Base-by-base conservation (phyloP, 2,797 vertebrate genomes). In the Acomys russatus region DNA sequence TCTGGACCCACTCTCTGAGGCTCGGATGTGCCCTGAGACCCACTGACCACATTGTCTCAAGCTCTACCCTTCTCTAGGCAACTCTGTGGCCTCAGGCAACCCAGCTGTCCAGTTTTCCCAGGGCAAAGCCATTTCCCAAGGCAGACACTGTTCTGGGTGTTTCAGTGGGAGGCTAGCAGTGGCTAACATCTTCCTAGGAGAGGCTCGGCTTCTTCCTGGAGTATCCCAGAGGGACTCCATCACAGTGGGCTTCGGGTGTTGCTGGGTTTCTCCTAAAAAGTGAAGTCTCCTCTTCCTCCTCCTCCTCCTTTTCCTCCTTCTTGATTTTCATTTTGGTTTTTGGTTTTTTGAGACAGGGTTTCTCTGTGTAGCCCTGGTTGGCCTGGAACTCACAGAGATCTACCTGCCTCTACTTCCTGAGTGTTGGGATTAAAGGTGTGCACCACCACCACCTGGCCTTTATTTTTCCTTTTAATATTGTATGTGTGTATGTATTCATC, bases 161-260 rank as follows among this genome's bases (percentile, higher is more conserved):
- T 51, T 8, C 91, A 1, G 5, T 15, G 56, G 22, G 25, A 76
- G 4, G 33, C 76, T 30, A 3, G 22, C 76, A 10, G 92, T 23
- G 23, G n/a, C 56, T 51, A 1, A 8, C 8, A 11, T 59, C 78
- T 59, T 80, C 35, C 6, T 2, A 20, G 22, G 70, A 63, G 56
- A 44, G 6, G 59, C 17, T 4, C 0, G 0, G 49, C 59, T 63
- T 54, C 28, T 23, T 56, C 33, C 1, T 4, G 78, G n/a, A 35
- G 2, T 2, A 17, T 82, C 78, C 77, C 15, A 2, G 18, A 79
- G 71, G 83, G 71, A 61, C 14, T 56, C 54, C 33, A 0, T 6
- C 2, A 0, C 71, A 30, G 20, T 0, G 0, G 82, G 63, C 15
- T 25, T 35, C 74, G 66, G 30, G 9, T 22, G 3, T 25, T 51